Evolutionary conservation across 2,888 invertebrate species (phyloP).

Genomic region (Lycaena phlaeas): DNA sequence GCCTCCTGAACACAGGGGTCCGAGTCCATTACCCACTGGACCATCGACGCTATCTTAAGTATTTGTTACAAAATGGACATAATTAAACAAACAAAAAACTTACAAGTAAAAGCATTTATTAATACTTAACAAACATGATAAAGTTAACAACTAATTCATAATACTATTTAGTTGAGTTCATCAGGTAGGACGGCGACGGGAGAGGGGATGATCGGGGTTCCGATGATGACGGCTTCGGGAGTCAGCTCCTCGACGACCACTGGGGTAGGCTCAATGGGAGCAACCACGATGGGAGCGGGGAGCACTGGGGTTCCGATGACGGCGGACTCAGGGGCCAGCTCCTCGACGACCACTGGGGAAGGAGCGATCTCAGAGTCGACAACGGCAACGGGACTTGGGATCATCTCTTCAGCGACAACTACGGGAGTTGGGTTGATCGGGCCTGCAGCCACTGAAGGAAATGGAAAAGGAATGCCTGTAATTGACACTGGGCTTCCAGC

Average conservation of each 20-base stretch:
- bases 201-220: neutral
- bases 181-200: slow-evolving; percentile 13
- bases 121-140: too few relatives aligned
- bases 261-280: too few relatives aligned
- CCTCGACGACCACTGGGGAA: neutral
- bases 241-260: too few relatives aligned
- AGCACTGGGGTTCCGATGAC: slow-evolving; percentile 16
- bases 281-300: too few relatives aligned
- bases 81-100: neutral
- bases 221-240: too few relatives aligned
- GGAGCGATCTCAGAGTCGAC: neutral
- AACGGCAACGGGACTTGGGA: slow-evolving; percentile 10
- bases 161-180: slow-evolving; percentile 14
- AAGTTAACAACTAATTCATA: too few relatives aligned
- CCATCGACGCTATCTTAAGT: too few relatives aligned
- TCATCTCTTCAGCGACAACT: slow-evolving; percentile 16
- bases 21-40: too few relatives aligned
- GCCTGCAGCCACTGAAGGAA: too few relatives aligned
- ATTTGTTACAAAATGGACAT: too few relatives aligned
- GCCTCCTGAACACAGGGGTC: too few relatives aligned
- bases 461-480: slow-evolving; percentile 12
- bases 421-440: slow-evolving; percentile 18
- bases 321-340: slow-evolving; percentile 17
- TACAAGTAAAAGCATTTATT: too few relatives aligned
- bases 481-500: slow-evolving; percentile 14